These are phyloP conservation scores for Chloropsis cyanopogon DNA, from an alignment of 2,113 vertebrate species.

Conservation along the genomic window DNA sequence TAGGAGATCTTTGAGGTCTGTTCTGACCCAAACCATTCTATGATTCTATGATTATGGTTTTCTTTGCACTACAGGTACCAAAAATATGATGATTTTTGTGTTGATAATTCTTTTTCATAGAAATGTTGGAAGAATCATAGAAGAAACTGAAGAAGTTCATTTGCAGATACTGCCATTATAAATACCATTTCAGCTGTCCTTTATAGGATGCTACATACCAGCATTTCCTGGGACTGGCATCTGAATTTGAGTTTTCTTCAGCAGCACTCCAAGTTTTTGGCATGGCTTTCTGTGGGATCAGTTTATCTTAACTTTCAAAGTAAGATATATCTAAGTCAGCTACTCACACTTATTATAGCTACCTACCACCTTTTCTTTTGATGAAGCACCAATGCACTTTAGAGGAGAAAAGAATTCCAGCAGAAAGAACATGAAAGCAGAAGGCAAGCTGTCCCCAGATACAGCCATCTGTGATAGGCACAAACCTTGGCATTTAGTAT, in stretches of 20 bases:
- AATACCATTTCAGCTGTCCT: neutral
- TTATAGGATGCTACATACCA: neutral
- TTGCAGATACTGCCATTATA: neutral
- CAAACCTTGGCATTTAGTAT: neutral
- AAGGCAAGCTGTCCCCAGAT: neutral
- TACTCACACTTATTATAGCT: neutral
- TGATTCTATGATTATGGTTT: neutral
- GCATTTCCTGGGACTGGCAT: neutral
- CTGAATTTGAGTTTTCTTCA: neutral
- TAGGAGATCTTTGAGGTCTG: neutral
- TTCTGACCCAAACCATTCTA: neutral
- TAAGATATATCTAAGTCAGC: neutral
- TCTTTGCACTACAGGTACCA: neutral
- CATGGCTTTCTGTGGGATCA: neutral
- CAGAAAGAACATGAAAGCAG: neutral
- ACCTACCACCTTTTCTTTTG: neutral
- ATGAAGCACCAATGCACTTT: neutral
- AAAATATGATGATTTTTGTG: neutral
- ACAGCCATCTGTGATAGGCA: neutral
- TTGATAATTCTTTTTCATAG: neutral
- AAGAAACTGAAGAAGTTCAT: neutral
- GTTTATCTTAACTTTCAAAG: neutral
- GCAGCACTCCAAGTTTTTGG: neutral
- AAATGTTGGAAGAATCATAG: neutral
- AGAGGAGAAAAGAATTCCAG: neutral